Base-by-base conservation (phyloP, 2,113 vertebrate species). In the Amphilophus citrinellus region DNA sequence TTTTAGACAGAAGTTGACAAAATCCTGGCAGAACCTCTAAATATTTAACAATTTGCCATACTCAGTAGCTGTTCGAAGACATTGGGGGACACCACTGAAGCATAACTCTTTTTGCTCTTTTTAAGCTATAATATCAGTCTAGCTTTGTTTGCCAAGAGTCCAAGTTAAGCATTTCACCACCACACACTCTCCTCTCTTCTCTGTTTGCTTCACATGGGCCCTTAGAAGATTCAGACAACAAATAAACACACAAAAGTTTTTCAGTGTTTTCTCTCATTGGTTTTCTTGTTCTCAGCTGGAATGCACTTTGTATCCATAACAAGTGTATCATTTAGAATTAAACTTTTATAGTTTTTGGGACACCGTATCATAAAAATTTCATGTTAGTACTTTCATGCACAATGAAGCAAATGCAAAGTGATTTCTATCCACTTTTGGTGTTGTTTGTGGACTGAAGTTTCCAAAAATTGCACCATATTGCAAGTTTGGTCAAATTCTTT, bases 231-330 rank as follows among this genome's bases (percentile, higher is more conserved):
- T 22, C 65, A 35, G 6, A 30, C 6, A 15, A 60, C 56, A 90
- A 47, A 84, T 59, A 61, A 65, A 83, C 2, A n/a, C 10, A 22
- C 8, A 35, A 2, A 20, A 53, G 7, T 7, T 39, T 6, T 10
- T 22, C n/a, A 14, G 37, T n/a, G 35, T 58, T 78, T 84, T 73
- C 39, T 50, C 58, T 71, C 2, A 6, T 53, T 17, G 3, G 58
- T 32, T 60, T 60, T 66, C 24, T 61, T 79, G 50, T 82, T 85
- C 56, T 62, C 32, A 35, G 61, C 71, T 65, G 80, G 68, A 92
- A 87, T 62, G 42, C 56, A 79, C 77, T 85, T 82, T 76, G 87
- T 88, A 90, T 93, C 86, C 77, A 89, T 91, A 78, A 89, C 87
- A 79, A 89, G 71, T 76, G 62, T 56, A 90, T 87, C 30, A 37